A percentile compares a stretch with the other conserved stretches of the same genome.
Conservation (phyloP, 2,797 vertebrate genomes). For the Rhyacichthys aspro region DNA sequence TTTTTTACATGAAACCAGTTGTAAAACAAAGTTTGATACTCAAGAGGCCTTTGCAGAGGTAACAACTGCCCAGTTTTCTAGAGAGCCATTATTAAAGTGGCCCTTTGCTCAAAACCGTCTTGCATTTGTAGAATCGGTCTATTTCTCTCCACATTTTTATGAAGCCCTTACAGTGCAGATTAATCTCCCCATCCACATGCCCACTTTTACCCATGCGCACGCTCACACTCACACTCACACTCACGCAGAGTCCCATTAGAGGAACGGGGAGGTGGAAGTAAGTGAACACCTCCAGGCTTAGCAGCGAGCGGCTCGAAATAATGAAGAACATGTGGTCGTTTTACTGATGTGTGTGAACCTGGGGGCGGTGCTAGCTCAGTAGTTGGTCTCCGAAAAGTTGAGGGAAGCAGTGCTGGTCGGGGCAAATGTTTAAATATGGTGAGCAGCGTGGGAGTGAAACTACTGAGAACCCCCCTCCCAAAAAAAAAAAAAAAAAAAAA, state of each 20-base stretch:
- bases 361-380: conserved; percentile 35
- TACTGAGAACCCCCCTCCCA: background rate
- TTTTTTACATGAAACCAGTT: background rate
- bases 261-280: conserved; percentile 30
- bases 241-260: conserved; percentile 45
- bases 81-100: conserved; percentile 1
- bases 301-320: conserved; percentile 50
- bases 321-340: conserved; percentile 70
- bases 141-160: conserved; percentile 27
- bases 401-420: conserved; percentile 26
- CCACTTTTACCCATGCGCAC: background rate
- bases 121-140: conserved; percentile 24
- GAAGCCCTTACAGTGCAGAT: conserved; percentile 25
- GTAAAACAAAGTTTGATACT: background rate
- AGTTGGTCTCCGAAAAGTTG: conserved; percentile 48
- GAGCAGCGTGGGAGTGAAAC: conserved; percentile 51
- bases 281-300: conserved; percentile 55
- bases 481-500: no score
- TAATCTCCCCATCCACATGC: conserved; percentile 19
- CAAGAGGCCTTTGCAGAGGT: background rate
- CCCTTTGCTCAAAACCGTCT: conserved; percentile 15
- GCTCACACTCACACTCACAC: conserved; percentile 11
- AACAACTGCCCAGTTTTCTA: conserved; percentile 1
- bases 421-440: conserved; percentile 52
- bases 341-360: conserved; percentile 26